Conservation (phyloP, 2,113 vertebrate species). For the Pipa parva region DNA sequence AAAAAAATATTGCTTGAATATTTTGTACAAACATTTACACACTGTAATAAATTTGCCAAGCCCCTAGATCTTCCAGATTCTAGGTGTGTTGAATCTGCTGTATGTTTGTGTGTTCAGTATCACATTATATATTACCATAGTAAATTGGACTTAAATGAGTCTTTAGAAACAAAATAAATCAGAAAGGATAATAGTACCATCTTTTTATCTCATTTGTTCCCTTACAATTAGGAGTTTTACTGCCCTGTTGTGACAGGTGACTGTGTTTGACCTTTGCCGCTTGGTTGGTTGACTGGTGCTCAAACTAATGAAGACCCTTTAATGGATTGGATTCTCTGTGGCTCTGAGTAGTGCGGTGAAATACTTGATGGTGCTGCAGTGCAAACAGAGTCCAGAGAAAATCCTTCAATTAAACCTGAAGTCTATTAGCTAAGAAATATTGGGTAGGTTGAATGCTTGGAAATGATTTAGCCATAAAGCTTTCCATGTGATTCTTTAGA, state of each 20-base stretch:
- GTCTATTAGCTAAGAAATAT: slow-evolving; percentile 72
- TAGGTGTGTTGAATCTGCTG: not conserved
- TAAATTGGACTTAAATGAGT: slow-evolving; percentile 69
- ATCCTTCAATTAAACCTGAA: slow-evolving; percentile 71
- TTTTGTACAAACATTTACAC: too few species aligned
- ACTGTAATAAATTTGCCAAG: not conserved
- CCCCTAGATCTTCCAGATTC: not conserved
- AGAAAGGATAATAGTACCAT: slow-evolving; percentile 67
- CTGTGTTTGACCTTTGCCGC: slow-evolving; percentile 73
- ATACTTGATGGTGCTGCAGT: slow-evolving; percentile 64
- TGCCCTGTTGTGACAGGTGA: slow-evolving; percentile 72
- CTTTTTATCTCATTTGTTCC: slow-evolving; percentile 71
- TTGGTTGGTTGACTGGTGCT: slow-evolving; percentile 69
- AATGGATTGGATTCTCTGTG: slow-evolving; percentile 68
- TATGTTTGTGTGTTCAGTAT: not conserved
- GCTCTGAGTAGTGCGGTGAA: slow-evolving; percentile 62
- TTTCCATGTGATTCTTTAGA: slow-evolving; percentile 54
- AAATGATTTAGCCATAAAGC: slow-evolving; percentile 63
- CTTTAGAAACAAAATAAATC: slow-evolving; percentile 71
- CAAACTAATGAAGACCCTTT: slow-evolving; percentile 72
- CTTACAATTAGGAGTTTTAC: slow-evolving; percentile 73
- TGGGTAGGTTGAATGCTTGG: slow-evolving; percentile 67
- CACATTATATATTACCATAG: slow-evolving; percentile 54
- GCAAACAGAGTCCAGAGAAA: slow-evolving; percentile 67
- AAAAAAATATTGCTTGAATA: too few species aligned